Evolutionary conservation across 2,888 invertebrate genomes (phyloP), one percentile per base, ranked within the genome.

Genomic region (Eilema sororculum): DNA sequence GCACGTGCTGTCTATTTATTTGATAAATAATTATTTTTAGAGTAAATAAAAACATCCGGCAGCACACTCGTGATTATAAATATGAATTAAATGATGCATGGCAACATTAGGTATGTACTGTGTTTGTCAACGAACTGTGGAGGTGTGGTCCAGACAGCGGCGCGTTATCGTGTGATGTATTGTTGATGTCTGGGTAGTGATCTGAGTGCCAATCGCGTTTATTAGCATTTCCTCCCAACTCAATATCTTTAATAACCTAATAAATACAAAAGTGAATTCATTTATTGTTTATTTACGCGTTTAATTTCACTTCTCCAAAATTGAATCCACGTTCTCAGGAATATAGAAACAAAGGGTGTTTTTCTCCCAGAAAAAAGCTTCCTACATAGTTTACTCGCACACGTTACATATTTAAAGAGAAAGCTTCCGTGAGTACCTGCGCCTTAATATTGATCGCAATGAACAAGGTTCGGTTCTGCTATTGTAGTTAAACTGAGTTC

Each of bases 401-500:
- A 9, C 52, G n/a, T n/a, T 52, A 52, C 52, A 52, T 52, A 52
- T 52, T 52, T 52, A 52, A 52, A 52, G 52, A 52, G 52, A 52
- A n/a, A 52, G 52, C 52, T 20, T n/a, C 52, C 52, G 52, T 52
- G 52, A 52, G 52, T 52, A 52, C 52, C 52, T 52, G 52, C 52
- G 52, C 52, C 52, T 52, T 52, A 52, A 52, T 52, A 52, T 52
- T 52, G 52, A 52, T 52, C 52, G 20, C 20, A 52, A 52, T 52
- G 52, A 52, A 52, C 52, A 52, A n/a, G 20, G n/a, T 52, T n/a
- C 52, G 52, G n/a, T 52, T n/a, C 6, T n/a, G 9, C 52, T n/a
- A n/a, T 52, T n/a, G n/a, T 9, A 52, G 52, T 52, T 0, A n/a
- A n/a, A n/a, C 9, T 52, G n/a, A 52, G n/a, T 3, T 52, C n/a